Evolutionary conservation across 2,888 invertebrate genomes (phyloP).

Genomic region (Erebia epiphron): DNA sequence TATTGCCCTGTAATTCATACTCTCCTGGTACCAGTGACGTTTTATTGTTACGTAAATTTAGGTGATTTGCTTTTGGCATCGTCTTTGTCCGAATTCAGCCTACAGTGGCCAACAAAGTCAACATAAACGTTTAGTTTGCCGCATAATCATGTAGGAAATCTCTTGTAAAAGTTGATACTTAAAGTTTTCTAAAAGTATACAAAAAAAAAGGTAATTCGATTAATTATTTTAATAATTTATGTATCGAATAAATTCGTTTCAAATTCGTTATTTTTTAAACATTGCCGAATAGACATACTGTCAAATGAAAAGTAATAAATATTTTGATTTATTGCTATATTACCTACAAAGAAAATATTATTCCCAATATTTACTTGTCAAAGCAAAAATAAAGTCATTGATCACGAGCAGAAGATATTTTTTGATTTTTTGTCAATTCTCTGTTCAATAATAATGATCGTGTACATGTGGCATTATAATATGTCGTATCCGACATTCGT

Average conservation of each 20-base stretch:
- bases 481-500: conserved; percentile 59
- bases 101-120: conserved; percentile 11
- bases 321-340: too few relatives aligned
- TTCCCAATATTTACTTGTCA: not conserved
- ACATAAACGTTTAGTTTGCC: not conserved
- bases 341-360: too few relatives aligned
- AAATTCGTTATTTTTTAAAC: too few relatives aligned
- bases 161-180: not conserved
- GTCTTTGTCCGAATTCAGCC: not conserved
- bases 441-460: not conserved
- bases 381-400: not conserved
- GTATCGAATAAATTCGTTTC: too few relatives aligned
- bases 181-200: too few relatives aligned
- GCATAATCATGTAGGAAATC: not conserved
- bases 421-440: too few relatives aligned
- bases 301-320: too few relatives aligned
- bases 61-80: conserved; percentile 11
- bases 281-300: too few relatives aligned
- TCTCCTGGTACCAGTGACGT: conserved; percentile 60
- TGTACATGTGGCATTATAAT: conserved; percentile 38
- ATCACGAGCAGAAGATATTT: too few relatives aligned
- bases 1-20: conserved; percentile 75
- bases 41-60: conserved; percentile 58
- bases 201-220: too few relatives aligned
- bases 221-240: too few relatives aligned